phyloP scores from a whole-genome alignment of 2,113 vertebrate species.

The Ammospiza caudacuta region DNA sequence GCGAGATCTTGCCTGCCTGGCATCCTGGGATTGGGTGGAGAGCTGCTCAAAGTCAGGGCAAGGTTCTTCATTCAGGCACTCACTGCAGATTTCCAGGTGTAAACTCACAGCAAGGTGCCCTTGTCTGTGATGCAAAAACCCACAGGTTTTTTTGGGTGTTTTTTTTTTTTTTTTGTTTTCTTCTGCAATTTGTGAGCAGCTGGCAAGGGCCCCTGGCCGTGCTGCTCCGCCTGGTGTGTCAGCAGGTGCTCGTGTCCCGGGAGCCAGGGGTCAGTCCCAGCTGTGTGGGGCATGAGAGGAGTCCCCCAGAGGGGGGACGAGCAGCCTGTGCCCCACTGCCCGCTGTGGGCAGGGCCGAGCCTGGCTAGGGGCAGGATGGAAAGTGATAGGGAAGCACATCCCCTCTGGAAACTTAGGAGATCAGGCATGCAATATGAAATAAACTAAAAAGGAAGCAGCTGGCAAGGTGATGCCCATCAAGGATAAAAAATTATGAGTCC shows the following conservation, averaged over 20 bases:
- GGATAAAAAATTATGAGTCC: conserved; percentile 24
- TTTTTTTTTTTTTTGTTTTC: background rate
- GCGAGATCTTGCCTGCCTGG: conserved; percentile 25
- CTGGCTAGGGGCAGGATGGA: background rate
- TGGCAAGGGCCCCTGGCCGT: background rate
- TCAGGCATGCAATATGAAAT: background rate
- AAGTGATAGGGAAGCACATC: background rate
- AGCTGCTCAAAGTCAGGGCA: conserved; percentile 32
- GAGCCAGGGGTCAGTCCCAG: accelerated
- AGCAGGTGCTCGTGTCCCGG: background rate
- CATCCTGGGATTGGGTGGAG: background rate
- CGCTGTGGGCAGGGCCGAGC: accelerated
- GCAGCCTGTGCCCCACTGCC: accelerated
- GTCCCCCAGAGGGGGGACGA: background rate
- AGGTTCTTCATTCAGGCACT: background rate
- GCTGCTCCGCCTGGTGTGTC: background rate
- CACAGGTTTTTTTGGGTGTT: background rate
- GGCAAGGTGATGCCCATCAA: conserved; percentile 48
- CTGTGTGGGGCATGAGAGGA: background rate
- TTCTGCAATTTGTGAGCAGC: background rate
- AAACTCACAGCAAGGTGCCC: background rate
- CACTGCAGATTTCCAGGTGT: conserved; percentile 14
- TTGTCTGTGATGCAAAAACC: background rate
- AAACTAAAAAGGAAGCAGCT: conserved; percentile 9
- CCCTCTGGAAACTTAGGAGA: background rate